These are phyloP conservation scores for Hylia prasina DNA, from an alignment of 2,113 vertebrate species.

Conservation along the genomic window DNA sequence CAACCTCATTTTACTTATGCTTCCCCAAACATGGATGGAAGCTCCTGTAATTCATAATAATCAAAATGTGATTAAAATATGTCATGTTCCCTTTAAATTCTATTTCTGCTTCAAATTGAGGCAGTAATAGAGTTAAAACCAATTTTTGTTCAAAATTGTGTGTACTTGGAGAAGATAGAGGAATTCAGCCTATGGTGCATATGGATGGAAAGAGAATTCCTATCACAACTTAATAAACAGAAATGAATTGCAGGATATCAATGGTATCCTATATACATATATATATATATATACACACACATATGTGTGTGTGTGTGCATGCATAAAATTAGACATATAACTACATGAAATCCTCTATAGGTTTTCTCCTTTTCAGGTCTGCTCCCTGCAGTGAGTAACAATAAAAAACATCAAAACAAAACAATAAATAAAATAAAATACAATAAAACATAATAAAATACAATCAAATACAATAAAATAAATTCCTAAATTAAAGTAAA, in stretches of 20 bases:
- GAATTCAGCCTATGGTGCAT: neutral
- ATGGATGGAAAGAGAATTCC: neutral
- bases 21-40: neutral
- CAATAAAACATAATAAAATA: neutral
- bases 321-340: neutral
- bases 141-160: neutral
- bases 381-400: neutral
- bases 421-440: neutral
- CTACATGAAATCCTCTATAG: neutral
- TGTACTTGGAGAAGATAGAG: neutral
- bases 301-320: too few species aligned
- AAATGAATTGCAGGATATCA: neutral
- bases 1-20: neutral
- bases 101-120: neutral
- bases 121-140: neutral
- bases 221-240: neutral
- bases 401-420: neutral
- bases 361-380: neutral
- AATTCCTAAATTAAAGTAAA: neutral
- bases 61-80: neutral
- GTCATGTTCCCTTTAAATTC: neutral
- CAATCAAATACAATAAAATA: neutral
- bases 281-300: rapidly evolving
- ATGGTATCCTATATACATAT: neutral
- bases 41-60: neutral